These are phyloP conservation scores for Styela plicata DNA, from an alignment of 23 tunicate species.

Conservation along the genomic window DNA sequence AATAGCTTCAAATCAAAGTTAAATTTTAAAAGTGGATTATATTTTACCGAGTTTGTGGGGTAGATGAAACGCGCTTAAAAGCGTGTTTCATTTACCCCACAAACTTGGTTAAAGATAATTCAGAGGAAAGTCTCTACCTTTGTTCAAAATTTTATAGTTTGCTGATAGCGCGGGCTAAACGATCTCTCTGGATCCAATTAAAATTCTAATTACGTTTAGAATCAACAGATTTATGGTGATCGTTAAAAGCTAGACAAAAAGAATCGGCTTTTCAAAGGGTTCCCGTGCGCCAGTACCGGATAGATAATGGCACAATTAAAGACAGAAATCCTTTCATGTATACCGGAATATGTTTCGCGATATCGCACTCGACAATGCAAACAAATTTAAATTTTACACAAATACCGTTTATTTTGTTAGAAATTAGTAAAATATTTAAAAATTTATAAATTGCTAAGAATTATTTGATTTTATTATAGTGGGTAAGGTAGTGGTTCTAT, in stretches of 20 bases:
- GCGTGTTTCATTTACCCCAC: too few species aligned
- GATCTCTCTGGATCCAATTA: constrained; percentile 9
- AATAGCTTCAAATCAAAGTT: neutral
- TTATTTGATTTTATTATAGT: too few species aligned
- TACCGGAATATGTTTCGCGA: neutral
- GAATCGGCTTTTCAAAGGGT: constrained; percentile 27
- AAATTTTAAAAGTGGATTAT: too few species aligned
- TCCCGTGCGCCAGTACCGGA: neutral
- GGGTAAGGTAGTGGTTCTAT: too few species aligned
- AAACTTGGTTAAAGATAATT: too few species aligned
- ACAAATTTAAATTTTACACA: neutral
- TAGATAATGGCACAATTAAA: constrained; percentile 27
- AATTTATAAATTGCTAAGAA: too few species aligned
- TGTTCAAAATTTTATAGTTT: constrained; percentile 9
- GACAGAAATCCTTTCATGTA: constrained; percentile 12
- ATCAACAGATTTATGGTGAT: constrained; percentile 28
- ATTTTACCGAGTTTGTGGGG: too few species aligned
- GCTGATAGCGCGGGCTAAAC: constrained; percentile 2
- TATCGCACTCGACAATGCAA: constrained; percentile 24
- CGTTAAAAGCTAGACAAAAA: constrained; percentile 30
- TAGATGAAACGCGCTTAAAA: too few species aligned
- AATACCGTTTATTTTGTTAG: neutral
- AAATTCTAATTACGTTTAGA: constrained; percentile 24
- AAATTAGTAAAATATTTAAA: neutral
- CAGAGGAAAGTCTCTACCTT: too few species aligned